Evolutionary conservation across 1,140 invertebrate genomes (phyloP).

Genomic region (Drosophila persimilis): DNA sequence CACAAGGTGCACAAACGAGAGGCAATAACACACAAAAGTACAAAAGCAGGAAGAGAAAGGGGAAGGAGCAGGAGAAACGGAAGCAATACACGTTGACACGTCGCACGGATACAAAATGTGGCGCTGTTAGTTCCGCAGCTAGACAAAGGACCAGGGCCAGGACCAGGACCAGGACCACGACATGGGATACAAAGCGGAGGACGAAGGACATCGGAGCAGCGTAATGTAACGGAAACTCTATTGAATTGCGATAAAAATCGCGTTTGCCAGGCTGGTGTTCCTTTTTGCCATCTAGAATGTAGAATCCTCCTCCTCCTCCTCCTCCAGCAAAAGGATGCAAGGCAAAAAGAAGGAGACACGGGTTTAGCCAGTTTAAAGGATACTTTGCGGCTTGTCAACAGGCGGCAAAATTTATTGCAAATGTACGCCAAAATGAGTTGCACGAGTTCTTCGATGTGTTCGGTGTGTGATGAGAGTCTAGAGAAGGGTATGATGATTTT

Average conservation of each 20-base stretch:
- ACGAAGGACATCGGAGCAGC: conserved; percentile 14
- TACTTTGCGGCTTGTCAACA: conserved; percentile 79
- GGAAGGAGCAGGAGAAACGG: conserved; percentile 50
- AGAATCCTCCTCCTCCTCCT: neutral
- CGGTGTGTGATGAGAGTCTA: neutral
- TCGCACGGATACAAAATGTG: conserved; percentile 78
- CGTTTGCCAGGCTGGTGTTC: conserved; percentile 56
- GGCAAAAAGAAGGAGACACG: conserved; percentile 6
- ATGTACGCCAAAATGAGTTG: conserved; percentile 71
- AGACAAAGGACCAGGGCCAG: conserved; percentile 51
- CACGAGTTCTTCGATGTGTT: conserved; percentile 17
- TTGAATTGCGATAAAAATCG: conserved; percentile 81
- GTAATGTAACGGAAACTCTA: conserved; percentile 80
- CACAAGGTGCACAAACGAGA: conserved; percentile 49
- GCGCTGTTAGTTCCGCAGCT: conserved; percentile 74
- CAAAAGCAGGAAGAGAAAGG: conserved; percentile 4
- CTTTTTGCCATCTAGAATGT: neutral
- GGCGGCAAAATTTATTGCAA: conserved; percentile 72
- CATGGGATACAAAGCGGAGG: too few species aligned
- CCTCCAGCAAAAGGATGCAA: conserved; percentile 13
- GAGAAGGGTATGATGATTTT: too few species aligned
- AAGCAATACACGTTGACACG: conserved; percentile 80
- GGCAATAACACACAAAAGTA: conserved; percentile 47
- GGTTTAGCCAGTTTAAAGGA: conserved; percentile 72
- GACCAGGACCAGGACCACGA: too few species aligned